Base-by-base conservation (phyloP, 2,888 invertebrate genomes). In the Euclidia mi region DNA sequence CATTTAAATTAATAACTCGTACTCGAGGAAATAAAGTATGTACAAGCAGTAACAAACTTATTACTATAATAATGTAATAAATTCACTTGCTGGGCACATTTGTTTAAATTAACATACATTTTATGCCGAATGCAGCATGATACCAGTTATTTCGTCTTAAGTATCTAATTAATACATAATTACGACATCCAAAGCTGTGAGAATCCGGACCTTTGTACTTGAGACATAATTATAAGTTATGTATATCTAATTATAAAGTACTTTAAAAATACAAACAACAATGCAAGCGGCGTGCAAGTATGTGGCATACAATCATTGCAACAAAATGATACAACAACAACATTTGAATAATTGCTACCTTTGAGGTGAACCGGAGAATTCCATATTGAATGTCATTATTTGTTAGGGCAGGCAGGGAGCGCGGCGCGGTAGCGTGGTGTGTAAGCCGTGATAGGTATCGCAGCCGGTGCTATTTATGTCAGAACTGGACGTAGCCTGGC, bases 401-500 rank as follows among this genome's bases (percentile, higher is more conserved):
- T 6, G 47, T 48, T 41, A 42, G 17, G 12, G n/a, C n/a, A 17
- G 25, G 47, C 41, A 46, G 32, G 46, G 40, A 35, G 49, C 29
- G 34, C 20, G 4, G 20, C 20, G 12, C 25, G 25, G 35, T n/a
- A n/a, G n/a, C 7, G 17, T 48, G 37, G 3, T 37, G 10, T 18
- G 47, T 65, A 61, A 59, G 57, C 57, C 56, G 50, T 57, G 57
- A 52, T 50, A 43, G 43, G 41, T 46, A 57, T 59, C 28, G 61
- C 58, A 56, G 56, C 50, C 53, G 63, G 56, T 72, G 70, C 56
- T 79, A 77, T 80, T 78, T 76, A 72, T 62, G 79, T 71, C 70
- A 71, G 56, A 70, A 70, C 61, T 63, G 67, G 65, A 69, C 76
- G 68, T 50, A 61, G 56, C 59, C 79, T 77, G 78, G 79, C 79